Base-by-base conservation (phyloP, 2,797 vertebrate genomes). In the Hydrophis major region DNA sequence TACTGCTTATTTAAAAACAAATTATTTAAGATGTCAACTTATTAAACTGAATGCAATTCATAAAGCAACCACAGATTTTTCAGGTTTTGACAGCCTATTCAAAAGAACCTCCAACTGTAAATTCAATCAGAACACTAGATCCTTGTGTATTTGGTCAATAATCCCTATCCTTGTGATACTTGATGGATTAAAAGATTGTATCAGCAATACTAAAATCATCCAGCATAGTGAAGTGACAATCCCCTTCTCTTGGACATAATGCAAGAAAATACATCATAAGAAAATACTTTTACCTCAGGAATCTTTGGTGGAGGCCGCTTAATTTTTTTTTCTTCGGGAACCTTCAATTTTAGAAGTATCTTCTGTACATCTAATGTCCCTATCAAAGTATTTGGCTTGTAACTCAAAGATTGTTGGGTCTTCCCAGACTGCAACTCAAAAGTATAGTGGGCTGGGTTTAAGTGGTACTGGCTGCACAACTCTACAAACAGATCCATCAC, bases 401-500 rank as follows among this genome's bases (percentile, higher is more conserved):
- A 99, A 96, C 96, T 98, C 97, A 99, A 94, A 87, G 97, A 96
- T 93, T 98, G 97, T 50, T 98, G 98, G 87, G 97, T 96, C 93
- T 98, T 98, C 0, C 97, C 95, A 57, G 99, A 98, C 92, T 98
- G 96, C 94, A 99, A 97, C 96, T 99, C 99, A 96, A 99, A 97
- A 89, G 98, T 98, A 92, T 99, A 98, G 92, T 98, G 97, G 25
- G 98, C 98, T 27, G 99, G 99, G 96, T 99, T 99, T 95, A 99
- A 98, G 96, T 96, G 99, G 96, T 99, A 98, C 92, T 98, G 98
- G 96, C 98, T 98, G 94, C 99, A 99, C 92, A 99, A 97, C 78
- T 99, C 99, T 37, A 99, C 98, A 97, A 99, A 97, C 0, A 99
- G 95, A 97, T 99, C 99, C 99, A 99, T 99, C 97, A 99, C 98